A percentile compares a stretch with the other conserved stretches of the same genome.
phyloP scores from a whole-genome alignment of 1,140 invertebrate genomes.

The Cyrtorhinus lividipennis region DNA sequence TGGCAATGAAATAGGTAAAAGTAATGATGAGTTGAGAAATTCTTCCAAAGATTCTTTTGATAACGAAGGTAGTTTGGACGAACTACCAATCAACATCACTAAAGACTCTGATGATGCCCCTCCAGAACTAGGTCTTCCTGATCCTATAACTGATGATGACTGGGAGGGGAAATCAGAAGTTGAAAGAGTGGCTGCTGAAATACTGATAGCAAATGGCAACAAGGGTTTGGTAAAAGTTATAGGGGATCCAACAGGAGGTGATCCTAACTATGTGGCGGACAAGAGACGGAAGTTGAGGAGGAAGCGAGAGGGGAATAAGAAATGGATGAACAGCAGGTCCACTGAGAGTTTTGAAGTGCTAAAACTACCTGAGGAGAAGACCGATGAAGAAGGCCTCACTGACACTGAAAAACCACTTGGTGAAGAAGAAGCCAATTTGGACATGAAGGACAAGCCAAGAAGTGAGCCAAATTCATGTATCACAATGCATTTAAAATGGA shows the following conservation, averaged over 20 bases:
- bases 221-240: constrained; percentile 4
- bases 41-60: neutral
- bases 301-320: constrained; percentile 5
- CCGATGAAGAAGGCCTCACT: neutral
- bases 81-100: neutral
- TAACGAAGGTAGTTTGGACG: neutral
- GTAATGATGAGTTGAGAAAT: neutral
- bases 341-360: constrained; percentile 17
- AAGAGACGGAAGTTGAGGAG: constrained; percentile 9
- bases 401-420: neutral
- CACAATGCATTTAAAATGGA: too few relatives aligned
- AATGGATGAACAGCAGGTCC: constrained; percentile 11
- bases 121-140: neutral
- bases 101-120: neutral
- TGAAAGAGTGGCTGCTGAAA: neutral
- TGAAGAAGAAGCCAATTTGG: neutral
- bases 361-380: constrained; percentile 22
- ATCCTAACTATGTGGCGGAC: neutral
- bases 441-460: constrained; percentile 3
- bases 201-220: neutral
- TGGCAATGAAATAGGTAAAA: too few relatives aligned
- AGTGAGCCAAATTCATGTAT: too few relatives aligned
- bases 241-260: neutral
- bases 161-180: neutral
- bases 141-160: neutral